A percentile compares a stretch with the other conserved stretches of the same genome.
Evolutionary conservation across 2,888 invertebrate species (phyloP).

Genomic region (Stenurella melanura): DNA sequence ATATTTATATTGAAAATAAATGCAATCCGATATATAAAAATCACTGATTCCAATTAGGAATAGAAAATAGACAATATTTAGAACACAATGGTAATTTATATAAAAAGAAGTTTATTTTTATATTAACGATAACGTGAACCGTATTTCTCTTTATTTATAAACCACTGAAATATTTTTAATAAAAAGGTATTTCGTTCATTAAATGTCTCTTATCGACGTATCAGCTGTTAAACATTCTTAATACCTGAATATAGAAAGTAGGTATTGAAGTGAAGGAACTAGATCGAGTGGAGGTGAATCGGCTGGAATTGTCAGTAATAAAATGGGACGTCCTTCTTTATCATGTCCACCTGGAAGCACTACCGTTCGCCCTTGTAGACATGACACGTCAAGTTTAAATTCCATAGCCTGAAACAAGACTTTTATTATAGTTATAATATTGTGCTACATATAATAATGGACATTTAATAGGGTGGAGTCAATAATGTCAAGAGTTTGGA

Average conservation of each 20-base stretch:
- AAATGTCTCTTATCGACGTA: not conserved
- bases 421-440: not conserved
- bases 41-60: too few relatives aligned
- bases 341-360: conserved; percentile 81
- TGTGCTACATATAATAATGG: not conserved
- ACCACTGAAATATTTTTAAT: not conserved
- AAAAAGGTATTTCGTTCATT: not conserved
- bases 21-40: too few relatives aligned
- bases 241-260: conserved; percentile 77
- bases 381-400: conserved; percentile 72
- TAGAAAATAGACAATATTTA: too few relatives aligned
- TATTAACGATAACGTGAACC: too few relatives aligned
- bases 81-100: too few relatives aligned
- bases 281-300: conserved; percentile 75
- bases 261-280: conserved; percentile 73
- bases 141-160: too few relatives aligned
- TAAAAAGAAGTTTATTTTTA: too few relatives aligned
- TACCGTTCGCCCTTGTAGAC: conserved; percentile 77
- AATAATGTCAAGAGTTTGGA: too few relatives aligned
- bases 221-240: not conserved
- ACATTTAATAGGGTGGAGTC: not conserved
- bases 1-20: too few relatives aligned
- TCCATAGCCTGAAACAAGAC: conserved; percentile 73
- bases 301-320: conserved; percentile 78
- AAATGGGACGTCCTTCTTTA: conserved; percentile 78